These are phyloP conservation scores for Solenodon paradoxus DNA, from an alignment of 2,113 vertebrate genomes.

Conservation along the genomic window DNA sequence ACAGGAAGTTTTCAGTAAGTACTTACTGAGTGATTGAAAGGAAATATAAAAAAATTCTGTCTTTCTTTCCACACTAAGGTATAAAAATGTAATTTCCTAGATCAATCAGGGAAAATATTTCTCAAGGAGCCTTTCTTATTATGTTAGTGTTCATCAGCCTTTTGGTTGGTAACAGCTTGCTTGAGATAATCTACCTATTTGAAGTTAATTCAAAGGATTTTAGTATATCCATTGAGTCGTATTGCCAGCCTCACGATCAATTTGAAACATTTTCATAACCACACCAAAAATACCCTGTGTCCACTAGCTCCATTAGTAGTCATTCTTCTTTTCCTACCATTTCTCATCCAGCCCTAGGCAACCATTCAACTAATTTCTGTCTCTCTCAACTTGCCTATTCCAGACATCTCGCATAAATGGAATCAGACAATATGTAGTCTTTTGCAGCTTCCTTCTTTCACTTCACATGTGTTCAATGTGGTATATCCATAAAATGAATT, in stretches of 20 bases:
- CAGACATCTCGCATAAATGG: not conserved
- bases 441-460: not conserved
- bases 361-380: not conserved
- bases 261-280: not conserved
- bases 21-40: not conserved
- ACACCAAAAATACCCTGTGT: not conserved
- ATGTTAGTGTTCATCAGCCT: not conserved
- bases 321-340: not conserved
- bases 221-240: not conserved
- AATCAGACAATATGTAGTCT: not conserved
- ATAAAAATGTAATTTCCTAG: not conserved
- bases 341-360: not conserved
- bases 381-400: not conserved
- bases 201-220: not conserved
- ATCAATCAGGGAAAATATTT: not conserved
- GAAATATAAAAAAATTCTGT: not conserved
- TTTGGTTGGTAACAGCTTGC: not conserved
- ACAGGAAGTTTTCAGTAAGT: not conserved
- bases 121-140: not conserved
- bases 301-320: not conserved
- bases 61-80: not conserved
- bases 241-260: not conserved
- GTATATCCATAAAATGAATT: not conserved
- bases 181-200: slow-evolving; percentile 9
- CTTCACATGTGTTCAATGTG: not conserved